Conservation (phyloP, 2,888 invertebrate genomes). For the Platycnemis pennipes region DNA sequence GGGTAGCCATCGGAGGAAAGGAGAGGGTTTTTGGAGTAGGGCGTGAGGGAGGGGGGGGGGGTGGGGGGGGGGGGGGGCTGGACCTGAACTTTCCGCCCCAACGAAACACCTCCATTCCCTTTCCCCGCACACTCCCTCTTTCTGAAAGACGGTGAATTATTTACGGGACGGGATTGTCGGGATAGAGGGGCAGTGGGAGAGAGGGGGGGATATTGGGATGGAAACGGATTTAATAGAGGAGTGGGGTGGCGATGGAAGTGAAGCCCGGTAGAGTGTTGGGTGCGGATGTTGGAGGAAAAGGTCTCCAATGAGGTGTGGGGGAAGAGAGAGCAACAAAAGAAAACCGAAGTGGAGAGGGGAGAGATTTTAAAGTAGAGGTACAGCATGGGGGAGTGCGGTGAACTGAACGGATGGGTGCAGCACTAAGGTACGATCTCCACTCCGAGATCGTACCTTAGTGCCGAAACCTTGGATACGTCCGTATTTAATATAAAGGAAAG, state of each 20-base stretch:
- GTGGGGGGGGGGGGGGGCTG: background rate
- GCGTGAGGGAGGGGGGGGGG: background rate
- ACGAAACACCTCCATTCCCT: background rate
- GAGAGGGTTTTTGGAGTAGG: background rate
- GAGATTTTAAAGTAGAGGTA: no score
- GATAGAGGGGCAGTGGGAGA: background rate
- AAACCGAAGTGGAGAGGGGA: background rate
- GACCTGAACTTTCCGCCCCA: background rate
- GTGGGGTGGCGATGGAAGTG: background rate
- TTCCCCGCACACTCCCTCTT: background rate
- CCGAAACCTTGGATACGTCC: background rate
- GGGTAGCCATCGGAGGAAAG: no score
- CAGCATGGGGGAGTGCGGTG: background rate
- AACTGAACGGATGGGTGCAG: background rate
- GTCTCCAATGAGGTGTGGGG: background rate
- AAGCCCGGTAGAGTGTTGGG: background rate
- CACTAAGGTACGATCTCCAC: no score
- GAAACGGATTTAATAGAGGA: background rate
- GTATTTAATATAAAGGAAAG: background rate
- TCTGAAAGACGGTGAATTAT: background rate
- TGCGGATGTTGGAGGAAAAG: background rate
- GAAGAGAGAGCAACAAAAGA: background rate
- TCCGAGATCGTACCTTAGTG: background rate
- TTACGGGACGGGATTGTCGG: background rate
- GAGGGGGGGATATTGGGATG: background rate